These are phyloP conservation scores for Oryzias sinensis DNA, from an alignment of 2,797 vertebrate genomes.

Conservation along the genomic window DNA sequence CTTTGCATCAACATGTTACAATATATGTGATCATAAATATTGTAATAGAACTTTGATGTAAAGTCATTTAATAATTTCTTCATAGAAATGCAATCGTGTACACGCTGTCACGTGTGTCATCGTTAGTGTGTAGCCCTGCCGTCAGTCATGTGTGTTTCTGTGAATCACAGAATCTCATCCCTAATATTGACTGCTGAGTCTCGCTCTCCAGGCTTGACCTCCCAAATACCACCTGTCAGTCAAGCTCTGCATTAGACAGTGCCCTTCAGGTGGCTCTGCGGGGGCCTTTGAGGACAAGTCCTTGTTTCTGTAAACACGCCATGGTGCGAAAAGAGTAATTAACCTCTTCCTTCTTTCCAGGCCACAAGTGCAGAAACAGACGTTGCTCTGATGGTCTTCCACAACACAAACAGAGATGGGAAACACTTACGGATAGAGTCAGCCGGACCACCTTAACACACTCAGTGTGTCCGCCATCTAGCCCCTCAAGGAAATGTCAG, in stretches of 20 bases:
- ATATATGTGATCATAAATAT: background rate
- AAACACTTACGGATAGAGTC: background rate
- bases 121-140: background rate
- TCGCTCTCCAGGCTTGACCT: slow-evolving; percentile 4
- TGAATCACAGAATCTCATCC: slow-evolving; percentile 5
- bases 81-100: background rate
- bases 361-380: background rate
- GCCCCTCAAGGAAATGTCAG: slow-evolving; percentile 15
- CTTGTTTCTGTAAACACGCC: slow-evolving; percentile 16
- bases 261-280: slow-evolving; percentile 23
- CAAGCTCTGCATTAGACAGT: slow-evolving; percentile 17
- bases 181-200: slow-evolving; percentile 7
- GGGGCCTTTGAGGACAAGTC: slow-evolving; percentile 3
- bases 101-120: background rate
- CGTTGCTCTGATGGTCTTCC: background rate
- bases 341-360: slow-evolving; percentile 4
- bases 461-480: slow-evolving; percentile 1
- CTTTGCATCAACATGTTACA: too few species aligned
- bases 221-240: slow-evolving; percentile 42
- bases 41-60: background rate
- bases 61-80: slow-evolving; percentile 3
- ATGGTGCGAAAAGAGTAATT: slow-evolving; percentile 10
- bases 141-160: slow-evolving; percentile 1
- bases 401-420: slow-evolving; percentile 5
- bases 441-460: background rate